A percentile compares a stretch with the other conserved stretches of the same genome.
These are phyloP conservation scores for Clivina fossor DNA, from an alignment of 2,888 invertebrate genomes.

Conservation along the genomic window DNA sequence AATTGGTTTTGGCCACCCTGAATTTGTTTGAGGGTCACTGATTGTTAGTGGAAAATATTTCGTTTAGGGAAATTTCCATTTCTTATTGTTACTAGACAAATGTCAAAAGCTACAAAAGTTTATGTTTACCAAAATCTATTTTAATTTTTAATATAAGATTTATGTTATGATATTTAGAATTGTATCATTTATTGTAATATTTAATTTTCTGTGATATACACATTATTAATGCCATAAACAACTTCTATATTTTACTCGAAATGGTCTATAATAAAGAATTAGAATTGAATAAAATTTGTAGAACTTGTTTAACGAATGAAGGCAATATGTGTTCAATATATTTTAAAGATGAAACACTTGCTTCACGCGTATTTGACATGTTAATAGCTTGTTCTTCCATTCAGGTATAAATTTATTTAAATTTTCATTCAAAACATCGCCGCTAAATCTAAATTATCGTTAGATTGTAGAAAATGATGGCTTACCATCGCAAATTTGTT, in stretches of 20 bases:
- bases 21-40: neutral
- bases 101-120: conserved; percentile 13
- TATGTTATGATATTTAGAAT: neutral
- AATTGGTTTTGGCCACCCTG: no score
- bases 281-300: conserved; percentile 31
- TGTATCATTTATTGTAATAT: conserved; percentile 10
- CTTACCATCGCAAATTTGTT: conserved; percentile 36
- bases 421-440: no score
- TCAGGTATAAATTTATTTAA: conserved; percentile 28
- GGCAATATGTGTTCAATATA: conserved; percentile 32
- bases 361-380: conserved; percentile 35
- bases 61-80: conserved; percentile 1
- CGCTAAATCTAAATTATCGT: neutral
- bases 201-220: neutral
- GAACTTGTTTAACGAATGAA: conserved; percentile 34
- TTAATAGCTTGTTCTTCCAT: conserved; percentile 35
- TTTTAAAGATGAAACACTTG: conserved; percentile 24
- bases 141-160: neutral
- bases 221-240: neutral
- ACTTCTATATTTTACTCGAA: conserved; percentile 1
- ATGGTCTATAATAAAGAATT: conserved; percentile 26
- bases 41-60: neutral
- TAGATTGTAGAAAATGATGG: conserved; percentile 36
- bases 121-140: no score
- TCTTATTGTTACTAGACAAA: neutral